Evolutionary conservation across 92 coral and sea anemone genomes (phyloP).

Genomic region (Diadumene lineata): DNA sequence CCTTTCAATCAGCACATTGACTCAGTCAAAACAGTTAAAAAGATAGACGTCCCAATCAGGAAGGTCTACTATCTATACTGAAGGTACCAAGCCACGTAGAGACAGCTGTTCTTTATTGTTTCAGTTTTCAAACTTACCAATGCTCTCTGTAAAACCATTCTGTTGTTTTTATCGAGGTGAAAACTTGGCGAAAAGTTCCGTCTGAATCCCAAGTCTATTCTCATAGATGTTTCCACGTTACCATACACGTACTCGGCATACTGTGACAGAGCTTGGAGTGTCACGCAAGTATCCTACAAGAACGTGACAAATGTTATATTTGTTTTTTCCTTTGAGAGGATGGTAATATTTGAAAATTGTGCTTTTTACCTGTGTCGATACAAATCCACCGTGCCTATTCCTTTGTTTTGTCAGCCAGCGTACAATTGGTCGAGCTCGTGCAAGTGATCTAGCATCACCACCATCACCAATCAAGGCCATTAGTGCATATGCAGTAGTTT

Average conservation of each 20-base stretch:
- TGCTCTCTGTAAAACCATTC: constrained; percentile 70
- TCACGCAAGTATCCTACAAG: constrained; percentile 88
- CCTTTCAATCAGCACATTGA: too few species aligned
- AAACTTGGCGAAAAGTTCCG: constrained; percentile 51
- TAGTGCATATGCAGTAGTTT: constrained; percentile 89
- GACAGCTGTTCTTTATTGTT: too few species aligned
- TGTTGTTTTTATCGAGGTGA: constrained; percentile 58
- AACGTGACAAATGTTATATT: background rate
- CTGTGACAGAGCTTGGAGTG: constrained; percentile 80
- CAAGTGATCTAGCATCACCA: constrained; percentile 19
- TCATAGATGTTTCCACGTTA: constrained; percentile 20
- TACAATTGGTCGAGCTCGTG: constrained; percentile 59
- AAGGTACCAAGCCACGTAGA: too few species aligned
- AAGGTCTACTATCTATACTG: too few species aligned
- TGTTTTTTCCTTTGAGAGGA: background rate
- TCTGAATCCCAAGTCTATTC: constrained; percentile 50
- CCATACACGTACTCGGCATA: constrained; percentile 65
- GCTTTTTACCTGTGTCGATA: constrained; percentile 80
- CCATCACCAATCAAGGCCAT: constrained; percentile 61
- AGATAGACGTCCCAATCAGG: too few species aligned
- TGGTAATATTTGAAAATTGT: background rate
- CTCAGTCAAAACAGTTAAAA: too few species aligned
- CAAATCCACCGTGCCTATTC: constrained; percentile 83
- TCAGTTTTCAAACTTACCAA: constrained; percentile 65
- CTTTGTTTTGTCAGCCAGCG: constrained; percentile 91